Evolutionary conservation across 1,140 invertebrate genomes (phyloP), one percentile per base, ranked within the genome.

Genomic region (Drosophila murphyi): DNA sequence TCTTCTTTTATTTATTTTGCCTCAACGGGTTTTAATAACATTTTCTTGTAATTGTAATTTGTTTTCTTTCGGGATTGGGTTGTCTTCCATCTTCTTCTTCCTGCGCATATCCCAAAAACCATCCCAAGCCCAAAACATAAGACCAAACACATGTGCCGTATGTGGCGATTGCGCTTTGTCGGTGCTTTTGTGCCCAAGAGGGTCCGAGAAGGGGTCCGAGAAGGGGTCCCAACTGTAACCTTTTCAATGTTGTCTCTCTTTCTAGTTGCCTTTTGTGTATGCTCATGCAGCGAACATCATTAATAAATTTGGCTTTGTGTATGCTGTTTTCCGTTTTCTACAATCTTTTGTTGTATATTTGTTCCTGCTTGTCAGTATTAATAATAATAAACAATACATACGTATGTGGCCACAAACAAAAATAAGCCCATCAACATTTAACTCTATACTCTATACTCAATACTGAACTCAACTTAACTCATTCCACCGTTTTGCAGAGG

Each of bases 401-500:
- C 10, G 10, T 43, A 77, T 73, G 50, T 73, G 55, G 52, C 41
- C 50, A 48, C 67, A 71, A 63, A 79, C 59, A 78, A 60, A 67
- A 82, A 87, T 69, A 67, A 70, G 50, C 64, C 55, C 81, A 79
- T 76, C 62, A 31, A 45, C 47, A 61, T 61, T 69, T 61, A 55
- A 55, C 55, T 73, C 64, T 72, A 76, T 59, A 59, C 50, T 8
- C 61, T 50, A 51, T 52, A 51, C 35, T 57, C 32, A n/a, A n/a
- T 43, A 1, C 39, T 43, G 2, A 5, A 2, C 7, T 7, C n/a
- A 28, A 61, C 20, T 61, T 69, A 45, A 35, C 34, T 61, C 35
- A 6, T 47, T 37, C 50, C 61, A 37, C 64, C 50, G 56, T 63
- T 87, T 91, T 77, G 68, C 82, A 92, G 92, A 94, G 96, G 96